Base-by-base conservation (phyloP, 2,113 vertebrate genomes). In the Calypte anna region DNA sequence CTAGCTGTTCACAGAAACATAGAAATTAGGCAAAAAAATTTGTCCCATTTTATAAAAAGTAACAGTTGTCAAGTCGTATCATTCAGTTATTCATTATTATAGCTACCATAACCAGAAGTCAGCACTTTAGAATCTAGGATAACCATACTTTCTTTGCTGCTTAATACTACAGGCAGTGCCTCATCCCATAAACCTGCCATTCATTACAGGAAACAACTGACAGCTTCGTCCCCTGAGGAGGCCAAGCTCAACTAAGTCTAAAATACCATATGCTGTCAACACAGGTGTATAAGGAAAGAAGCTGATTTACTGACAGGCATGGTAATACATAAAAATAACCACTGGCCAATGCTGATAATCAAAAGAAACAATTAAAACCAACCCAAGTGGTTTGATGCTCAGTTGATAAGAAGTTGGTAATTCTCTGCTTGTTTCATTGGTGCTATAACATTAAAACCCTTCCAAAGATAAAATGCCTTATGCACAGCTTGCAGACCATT, bases 151-250 rank as follows among this genome's bases (percentile, higher is more conserved):
- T 53, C 66, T 80, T 53, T 85, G 59, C 91, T 5, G 7, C 80
- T 86, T 55, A 74, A 91, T 64, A 87, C 86, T 61, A 67, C 64
- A 86, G 66, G 68, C 67, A 81, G 57, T 48, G 33, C 78, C 72
- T 94, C n/a, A 9, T 38, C 54, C 81, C 68, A 70, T 69, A 88
- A 88, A 95, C 48, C 23, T 79, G 63, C 82, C 33, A 44, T 83
- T 96, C 95, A 84, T 95, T 97, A 90, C 19, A 64, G 54, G 55
- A 70, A 93, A 75, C 72, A 85, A 64, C 67, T 83, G 96, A 96
- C 95, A 96, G 85, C 73, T 93, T 88, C 87, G 80, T 85, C 75
- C 89, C 88, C 91, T 82, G 59, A 95, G 93, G 93, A 95, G 84
- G 70, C 77, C 82, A 69, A 48, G 63, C 91, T 80, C 91, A 75